phyloP scores from a whole-genome alignment of 2,888 invertebrate species.

The Tanytarsus gracilentus region DNA sequence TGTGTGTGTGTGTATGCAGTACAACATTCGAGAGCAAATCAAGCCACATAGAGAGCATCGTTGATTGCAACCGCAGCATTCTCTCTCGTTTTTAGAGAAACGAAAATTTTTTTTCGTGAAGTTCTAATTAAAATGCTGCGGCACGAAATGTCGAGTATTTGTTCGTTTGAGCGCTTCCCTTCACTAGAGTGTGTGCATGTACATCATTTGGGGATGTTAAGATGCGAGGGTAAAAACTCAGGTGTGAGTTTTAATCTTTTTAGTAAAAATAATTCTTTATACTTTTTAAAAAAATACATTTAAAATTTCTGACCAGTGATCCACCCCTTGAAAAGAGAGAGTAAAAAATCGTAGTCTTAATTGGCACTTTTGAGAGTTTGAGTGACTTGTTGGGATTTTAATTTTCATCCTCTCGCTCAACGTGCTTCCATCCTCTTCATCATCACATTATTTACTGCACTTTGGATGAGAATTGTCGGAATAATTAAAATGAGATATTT shows the following conservation, averaged over 20 bases:
- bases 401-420: not conserved
- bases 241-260: no score
- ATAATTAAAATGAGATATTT: no score
- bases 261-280: no score
- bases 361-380: slow-evolving; percentile 24
- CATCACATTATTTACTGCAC: not conserved
- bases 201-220: not conserved
- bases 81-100: not conserved
- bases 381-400: slow-evolving; percentile 20
- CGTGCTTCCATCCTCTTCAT: not conserved
- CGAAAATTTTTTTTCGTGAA: not conserved
- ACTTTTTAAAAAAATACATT: no score
- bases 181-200: not conserved
- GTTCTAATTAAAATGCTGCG: slow-evolving; percentile 28
- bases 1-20: slow-evolving; percentile 24
- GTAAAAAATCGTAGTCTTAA: slow-evolving; percentile 18
- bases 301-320: no score
- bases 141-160: slow-evolving; percentile 25
- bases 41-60: not conserved
- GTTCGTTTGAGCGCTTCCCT: slow-evolving; percentile 11
- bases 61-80: slow-evolving; percentile 4
- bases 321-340: no score
- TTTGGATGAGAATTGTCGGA: no score
- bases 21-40: not conserved
- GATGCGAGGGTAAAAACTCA: not conserved